Conservation (phyloP, 2,888 invertebrate genomes). For the Aromia moschata region DNA sequence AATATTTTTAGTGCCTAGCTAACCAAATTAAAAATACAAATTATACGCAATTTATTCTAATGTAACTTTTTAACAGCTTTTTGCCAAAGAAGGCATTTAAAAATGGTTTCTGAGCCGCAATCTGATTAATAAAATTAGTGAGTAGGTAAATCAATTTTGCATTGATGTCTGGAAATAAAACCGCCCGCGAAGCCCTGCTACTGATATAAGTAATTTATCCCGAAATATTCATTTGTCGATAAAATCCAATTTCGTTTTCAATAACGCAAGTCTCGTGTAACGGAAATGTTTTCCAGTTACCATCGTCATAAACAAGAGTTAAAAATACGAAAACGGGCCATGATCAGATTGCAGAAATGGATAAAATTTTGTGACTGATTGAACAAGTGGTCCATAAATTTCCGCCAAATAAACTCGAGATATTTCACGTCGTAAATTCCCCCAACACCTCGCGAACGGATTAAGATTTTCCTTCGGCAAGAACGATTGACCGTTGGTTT, state of each 20-base stretch:
- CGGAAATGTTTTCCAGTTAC: neutral
- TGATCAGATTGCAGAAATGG: neutral
- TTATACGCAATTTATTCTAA: no score
- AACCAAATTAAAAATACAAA: no score
- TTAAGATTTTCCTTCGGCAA: conserved; percentile 1
- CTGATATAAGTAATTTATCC: no score
- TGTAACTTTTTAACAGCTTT: no score
- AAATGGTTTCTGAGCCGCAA: no score
- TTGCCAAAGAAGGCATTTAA: no score
- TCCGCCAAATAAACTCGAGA: neutral
- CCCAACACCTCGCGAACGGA: neutral
- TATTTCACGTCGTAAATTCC: neutral
- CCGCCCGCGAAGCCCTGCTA: neutral
- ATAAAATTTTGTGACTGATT: neutral
- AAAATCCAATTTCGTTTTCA: no score
- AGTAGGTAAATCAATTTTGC: neutral
- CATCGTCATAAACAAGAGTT: neutral
- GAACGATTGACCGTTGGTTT: neutral
- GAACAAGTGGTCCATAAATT: neutral
- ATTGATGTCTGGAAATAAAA: neutral
- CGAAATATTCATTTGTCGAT: no score
- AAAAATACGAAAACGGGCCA: neutral
- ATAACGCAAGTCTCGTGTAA: neutral
- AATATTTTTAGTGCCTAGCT: no score
- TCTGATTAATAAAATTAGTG: neutral